Evolutionary conservation across 2,797 vertebrate genomes (phyloP).

Genomic region (Squalus acanthias): DNA sequence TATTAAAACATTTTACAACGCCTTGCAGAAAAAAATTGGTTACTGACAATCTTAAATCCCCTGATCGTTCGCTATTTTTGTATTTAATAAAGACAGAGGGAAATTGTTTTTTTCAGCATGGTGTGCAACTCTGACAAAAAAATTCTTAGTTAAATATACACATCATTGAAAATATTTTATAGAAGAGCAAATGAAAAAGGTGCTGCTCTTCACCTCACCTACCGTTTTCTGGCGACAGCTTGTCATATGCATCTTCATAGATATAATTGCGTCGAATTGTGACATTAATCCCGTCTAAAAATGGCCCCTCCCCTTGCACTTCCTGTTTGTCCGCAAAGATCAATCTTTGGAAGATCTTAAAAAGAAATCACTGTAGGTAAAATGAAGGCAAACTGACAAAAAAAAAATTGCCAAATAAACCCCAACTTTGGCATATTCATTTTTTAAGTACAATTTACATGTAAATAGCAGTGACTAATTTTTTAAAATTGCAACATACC

Average conservation of each 20-base stretch:
- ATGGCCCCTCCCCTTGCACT: slow-evolving; percentile 89
- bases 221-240: slow-evolving; percentile 98
- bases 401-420: neutral
- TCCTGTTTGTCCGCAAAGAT: slow-evolving; percentile 96
- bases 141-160: neutral
- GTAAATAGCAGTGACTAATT: neutral
- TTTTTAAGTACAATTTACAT: neutral
- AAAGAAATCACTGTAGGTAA: slow-evolving; percentile 41
- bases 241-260: slow-evolving; percentile 97
- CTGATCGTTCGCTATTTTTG: neutral
- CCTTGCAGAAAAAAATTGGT: neutral
- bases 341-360: slow-evolving; percentile 92
- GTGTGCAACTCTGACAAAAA: neutral
- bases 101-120: neutral
- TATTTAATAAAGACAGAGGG: neutral
- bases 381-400: neutral
- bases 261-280: slow-evolving; percentile 98
- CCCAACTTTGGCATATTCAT: neutral
- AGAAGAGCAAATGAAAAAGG: neutral
- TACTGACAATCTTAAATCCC: neutral
- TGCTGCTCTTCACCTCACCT: slow-evolving; percentile 40
- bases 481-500: too few relatives aligned
- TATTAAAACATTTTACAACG: neutral
- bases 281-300: slow-evolving; percentile 90
- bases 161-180: neutral